phyloP scores from a whole-genome alignment of 2,113 vertebrate species.

The Madoqua kirkii region DNA sequence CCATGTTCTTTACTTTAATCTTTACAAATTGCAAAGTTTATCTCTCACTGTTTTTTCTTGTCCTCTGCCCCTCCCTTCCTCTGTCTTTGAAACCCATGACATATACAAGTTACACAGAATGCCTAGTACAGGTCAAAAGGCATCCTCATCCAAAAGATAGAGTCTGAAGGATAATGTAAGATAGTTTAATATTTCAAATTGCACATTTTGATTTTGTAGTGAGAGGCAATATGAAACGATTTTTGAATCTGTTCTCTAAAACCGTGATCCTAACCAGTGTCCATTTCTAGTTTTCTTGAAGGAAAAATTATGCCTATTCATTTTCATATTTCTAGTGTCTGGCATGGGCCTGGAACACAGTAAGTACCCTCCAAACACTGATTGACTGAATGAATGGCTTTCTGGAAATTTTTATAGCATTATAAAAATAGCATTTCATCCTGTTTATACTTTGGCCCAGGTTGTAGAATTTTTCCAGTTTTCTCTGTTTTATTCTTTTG shows the following conservation, averaged over 20 bases:
- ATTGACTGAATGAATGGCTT: background rate
- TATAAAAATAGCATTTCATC: background rate
- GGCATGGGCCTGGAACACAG: background rate
- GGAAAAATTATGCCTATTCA: background rate
- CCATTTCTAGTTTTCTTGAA: background rate
- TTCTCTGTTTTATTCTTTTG: background rate
- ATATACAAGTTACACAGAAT: background rate
- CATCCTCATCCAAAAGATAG: background rate
- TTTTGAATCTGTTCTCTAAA: background rate
- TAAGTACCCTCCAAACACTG: background rate
- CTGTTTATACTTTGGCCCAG: background rate
- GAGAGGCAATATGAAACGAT: background rate
- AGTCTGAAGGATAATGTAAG: background rate
- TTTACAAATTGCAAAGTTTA: background rate
- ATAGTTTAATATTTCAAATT: background rate
- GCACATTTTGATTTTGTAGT: background rate
- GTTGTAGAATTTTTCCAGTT: background rate
- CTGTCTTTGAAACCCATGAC: background rate
- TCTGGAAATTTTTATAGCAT: background rate
- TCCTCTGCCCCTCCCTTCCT: background rate
- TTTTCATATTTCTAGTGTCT: background rate
- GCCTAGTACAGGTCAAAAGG: background rate
- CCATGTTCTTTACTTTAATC: background rate
- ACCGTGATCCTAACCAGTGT: background rate
- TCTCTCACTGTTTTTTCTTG: background rate